phyloP scores from a whole-genome alignment of 2,797 vertebrate genomes.

The Sardinella longiceps region DNA sequence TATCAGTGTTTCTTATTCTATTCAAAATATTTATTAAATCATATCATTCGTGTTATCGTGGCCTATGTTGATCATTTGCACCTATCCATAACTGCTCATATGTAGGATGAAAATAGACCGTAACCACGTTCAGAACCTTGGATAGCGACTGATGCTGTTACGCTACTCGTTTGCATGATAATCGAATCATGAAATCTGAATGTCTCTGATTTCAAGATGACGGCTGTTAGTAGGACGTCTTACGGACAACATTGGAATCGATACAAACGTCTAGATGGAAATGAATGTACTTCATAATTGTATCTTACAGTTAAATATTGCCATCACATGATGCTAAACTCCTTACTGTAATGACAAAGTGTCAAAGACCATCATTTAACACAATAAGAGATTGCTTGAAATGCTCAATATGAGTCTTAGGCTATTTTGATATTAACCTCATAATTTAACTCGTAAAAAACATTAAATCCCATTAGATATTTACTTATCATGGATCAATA shows the following conservation, averaged over 20 bases:
- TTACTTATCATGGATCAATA: too few species aligned
- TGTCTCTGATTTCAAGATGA: conserved; percentile 9
- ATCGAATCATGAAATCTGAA: conserved; percentile 1
- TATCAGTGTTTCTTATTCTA: not conserved
- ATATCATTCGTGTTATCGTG: not conserved
- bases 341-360: not conserved
- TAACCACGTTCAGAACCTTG: not conserved
- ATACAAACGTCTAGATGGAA: not conserved
- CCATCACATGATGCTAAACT: not conserved
- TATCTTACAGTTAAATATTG: not conserved
- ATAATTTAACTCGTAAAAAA: not conserved
- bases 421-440: not conserved
- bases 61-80: not conserved
- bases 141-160: not conserved
- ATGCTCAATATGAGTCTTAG: not conserved
- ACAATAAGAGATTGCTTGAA: not conserved
- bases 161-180: not conserved
- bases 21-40: not conserved
- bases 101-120: not conserved
- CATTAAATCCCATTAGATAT: too few species aligned
- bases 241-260: not conserved
- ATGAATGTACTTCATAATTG: not conserved
- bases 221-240: not conserved
- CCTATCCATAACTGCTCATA: not conserved
- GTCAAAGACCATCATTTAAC: not conserved